These are phyloP conservation scores for Cladopsammia gracilis DNA, from an alignment of 64 coral and sea anemone genomes.

Conservation along the genomic window DNA sequence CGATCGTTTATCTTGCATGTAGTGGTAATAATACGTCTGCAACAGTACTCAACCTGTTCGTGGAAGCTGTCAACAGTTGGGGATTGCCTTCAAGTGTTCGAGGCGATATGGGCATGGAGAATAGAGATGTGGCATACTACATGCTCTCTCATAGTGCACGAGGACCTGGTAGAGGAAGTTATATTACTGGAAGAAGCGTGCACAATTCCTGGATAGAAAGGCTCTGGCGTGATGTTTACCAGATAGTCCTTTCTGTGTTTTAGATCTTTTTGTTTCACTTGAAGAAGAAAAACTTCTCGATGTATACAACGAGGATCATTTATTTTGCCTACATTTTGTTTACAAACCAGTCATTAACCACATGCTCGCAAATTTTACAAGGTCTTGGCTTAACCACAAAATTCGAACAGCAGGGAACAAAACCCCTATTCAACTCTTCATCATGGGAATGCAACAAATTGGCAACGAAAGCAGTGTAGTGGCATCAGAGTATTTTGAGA, in stretches of 20 bases:
- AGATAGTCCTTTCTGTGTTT: slow-evolving; percentile 48
- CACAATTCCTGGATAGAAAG: slow-evolving; percentile 76
- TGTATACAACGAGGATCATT: slow-evolving; percentile 32
- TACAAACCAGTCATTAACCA: slow-evolving; percentile 62
- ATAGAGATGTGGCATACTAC: slow-evolving; percentile 62
- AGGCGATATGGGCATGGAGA: slow-evolving; percentile 75
- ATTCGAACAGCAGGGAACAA: slow-evolving; percentile 66
- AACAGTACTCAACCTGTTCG: slow-evolving; percentile 55
- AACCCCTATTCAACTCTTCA: slow-evolving; percentile 72
- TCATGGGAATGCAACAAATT: slow-evolving; percentile 76
- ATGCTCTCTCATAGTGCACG: slow-evolving; percentile 56
- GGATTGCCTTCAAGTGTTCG: slow-evolving; percentile 54
- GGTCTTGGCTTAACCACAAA: slow-evolving; percentile 69
- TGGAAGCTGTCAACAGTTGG: slow-evolving; percentile 29
- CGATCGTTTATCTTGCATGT: slow-evolving; percentile 29
- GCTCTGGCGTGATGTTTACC: slow-evolving; percentile 67
- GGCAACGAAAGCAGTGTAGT: slow-evolving; percentile 17
- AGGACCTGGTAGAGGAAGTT: slow-evolving; percentile 73
- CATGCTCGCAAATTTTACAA: slow-evolving; percentile 38
- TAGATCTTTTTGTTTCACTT: too few relatives aligned
- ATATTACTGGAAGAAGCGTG: slow-evolving; percentile 66
- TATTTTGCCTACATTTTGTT: slow-evolving; percentile 55
- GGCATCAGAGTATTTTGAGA: slow-evolving; percentile 74
- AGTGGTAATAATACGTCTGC: slow-evolving; percentile 17
- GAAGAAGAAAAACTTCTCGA: slow-evolving; percentile 35